Base-by-base conservation (phyloP, 2,113 vertebrate genomes). In the Athene cunicularia region DNA sequence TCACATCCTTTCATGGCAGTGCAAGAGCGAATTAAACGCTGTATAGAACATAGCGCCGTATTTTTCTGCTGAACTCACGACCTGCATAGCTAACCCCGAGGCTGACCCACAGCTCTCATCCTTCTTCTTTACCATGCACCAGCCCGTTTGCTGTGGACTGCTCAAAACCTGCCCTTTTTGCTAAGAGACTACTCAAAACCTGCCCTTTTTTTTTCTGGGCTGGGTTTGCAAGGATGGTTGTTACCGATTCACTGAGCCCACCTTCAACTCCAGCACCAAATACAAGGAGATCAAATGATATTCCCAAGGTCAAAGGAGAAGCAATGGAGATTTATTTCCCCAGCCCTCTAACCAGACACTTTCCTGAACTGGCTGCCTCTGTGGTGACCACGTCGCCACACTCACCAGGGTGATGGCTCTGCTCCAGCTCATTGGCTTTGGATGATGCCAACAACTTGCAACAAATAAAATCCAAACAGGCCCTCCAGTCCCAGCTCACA, bases 381-480 rank as follows among this genome's bases (percentile, higher is more conserved):
- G 18, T 53, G 4, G 6, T 3, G 22, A 58, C 81, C 6, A 5
- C 0, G 0, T 62, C 1, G 2, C 50, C 1, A 8, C 4, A 8
- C 49, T 50, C 5, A 1, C 50, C 2, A 21, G 64, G 60, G 59
- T 0, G 7, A 35, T 92, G 90, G 80, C 92, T 79, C 68, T 2
- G 27, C 76, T 92, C 86, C 96, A 92, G 91, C 74, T 66, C 63
- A 41, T 9, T 70, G 88, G 88, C 83, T 95, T 77, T 26, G 35
- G 74, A 37, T 62, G 80, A 49, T 75, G 52, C 76, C 80, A 94
- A 76, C 32, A 50, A 73, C 70, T 64, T 85, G 15, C 73, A 92
- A 77, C 95, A 87, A 43, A 88, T 56, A 72, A 90, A 93, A 87
- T 52, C 23, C 3, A 0, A 67, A 53, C 47, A 53, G 32, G 35